Conservation (phyloP, 2,888 invertebrate genomes). For the Drosophila ochracea region DNA sequence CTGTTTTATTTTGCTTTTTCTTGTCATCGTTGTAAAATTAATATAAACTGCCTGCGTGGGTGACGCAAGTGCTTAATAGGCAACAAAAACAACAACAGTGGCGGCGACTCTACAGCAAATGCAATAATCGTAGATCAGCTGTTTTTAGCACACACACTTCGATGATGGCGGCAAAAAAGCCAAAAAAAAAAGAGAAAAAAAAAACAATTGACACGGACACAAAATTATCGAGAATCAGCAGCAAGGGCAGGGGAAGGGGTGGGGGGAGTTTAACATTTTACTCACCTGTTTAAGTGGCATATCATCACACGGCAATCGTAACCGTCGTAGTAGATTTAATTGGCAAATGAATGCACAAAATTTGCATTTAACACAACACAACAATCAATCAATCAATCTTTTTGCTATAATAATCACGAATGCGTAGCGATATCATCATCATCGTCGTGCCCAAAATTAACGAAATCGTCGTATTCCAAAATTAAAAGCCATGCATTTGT, state of each 20-base stretch:
- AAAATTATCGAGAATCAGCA: slow-evolving; percentile 1
- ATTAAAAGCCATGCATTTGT: slow-evolving; percentile 32
- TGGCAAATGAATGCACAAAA: slow-evolving; percentile 69
- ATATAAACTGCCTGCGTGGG: slow-evolving; percentile 49
- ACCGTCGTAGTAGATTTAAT: slow-evolving; percentile 82
- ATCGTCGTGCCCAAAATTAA: slow-evolving; percentile 40
- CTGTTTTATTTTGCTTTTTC: slow-evolving; percentile 18
- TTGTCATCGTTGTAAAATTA: slow-evolving; percentile 27
- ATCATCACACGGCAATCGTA: slow-evolving; percentile 84
- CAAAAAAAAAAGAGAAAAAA: slow-evolving; percentile 15
- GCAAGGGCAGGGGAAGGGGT: not conserved
- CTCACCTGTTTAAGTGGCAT: slow-evolving; percentile 85
- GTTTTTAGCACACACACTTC: slow-evolving; percentile 45
- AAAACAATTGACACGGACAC: slow-evolving; percentile 16
- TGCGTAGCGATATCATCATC: slow-evolving; percentile 45
- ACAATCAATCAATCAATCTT: slow-evolving; percentile 30
- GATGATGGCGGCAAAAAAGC: slow-evolving; percentile 40
- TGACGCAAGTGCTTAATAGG: slow-evolving; percentile 73
- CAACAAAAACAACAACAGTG: not conserved
- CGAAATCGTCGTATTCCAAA: slow-evolving; percentile 41
- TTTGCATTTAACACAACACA: slow-evolving; percentile 70
- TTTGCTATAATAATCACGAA: slow-evolving; percentile 47
- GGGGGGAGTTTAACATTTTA: slow-evolving; percentile 9
- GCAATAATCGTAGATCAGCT: slow-evolving; percentile 71
- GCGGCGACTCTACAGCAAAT: slow-evolving; percentile 34